phyloP scores from a whole-genome alignment of 2,113 vertebrate species.

The Tupaia tana region DNA sequence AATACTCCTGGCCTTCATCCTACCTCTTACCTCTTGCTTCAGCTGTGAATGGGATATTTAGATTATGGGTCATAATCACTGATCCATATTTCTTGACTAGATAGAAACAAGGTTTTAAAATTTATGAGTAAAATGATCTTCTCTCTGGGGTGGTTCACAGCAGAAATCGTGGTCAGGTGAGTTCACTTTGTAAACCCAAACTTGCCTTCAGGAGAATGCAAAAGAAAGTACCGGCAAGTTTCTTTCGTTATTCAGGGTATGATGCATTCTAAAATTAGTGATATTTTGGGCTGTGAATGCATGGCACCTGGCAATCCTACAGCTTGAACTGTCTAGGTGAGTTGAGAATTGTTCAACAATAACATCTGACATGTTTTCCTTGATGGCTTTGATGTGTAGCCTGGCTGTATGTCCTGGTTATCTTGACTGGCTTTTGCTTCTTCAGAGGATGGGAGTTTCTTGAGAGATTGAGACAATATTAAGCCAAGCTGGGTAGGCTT shows the following conservation, averaged over 20 bases:
- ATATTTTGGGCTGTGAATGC: conserved; percentile 23
- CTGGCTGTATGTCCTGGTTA: neutral
- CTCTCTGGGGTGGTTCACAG: neutral
- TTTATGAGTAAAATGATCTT: neutral
- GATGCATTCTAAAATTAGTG: neutral
- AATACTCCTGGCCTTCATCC: neutral
- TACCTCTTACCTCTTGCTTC: neutral
- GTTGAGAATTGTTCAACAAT: neutral
- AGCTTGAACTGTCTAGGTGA: neutral
- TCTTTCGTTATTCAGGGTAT: neutral
- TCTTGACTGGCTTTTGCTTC: conserved; percentile 19
- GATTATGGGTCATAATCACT: neutral
- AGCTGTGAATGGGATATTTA: neutral
- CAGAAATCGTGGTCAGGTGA: neutral
- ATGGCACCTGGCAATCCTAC: neutral
- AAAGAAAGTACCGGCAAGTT: conserved; percentile 25
- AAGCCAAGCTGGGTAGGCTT: neutral
- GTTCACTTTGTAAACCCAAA: neutral
- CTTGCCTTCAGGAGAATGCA: neutral
- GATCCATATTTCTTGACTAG: neutral
- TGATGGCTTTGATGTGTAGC: neutral
- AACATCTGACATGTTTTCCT: neutral
- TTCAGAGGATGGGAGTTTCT: neutral
- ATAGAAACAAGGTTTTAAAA: neutral
- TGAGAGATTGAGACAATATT: neutral